These are phyloP conservation scores for Urechis unicinctus DNA, from an alignment of 2,888 invertebrate genomes.

Conservation along the genomic window DNA sequence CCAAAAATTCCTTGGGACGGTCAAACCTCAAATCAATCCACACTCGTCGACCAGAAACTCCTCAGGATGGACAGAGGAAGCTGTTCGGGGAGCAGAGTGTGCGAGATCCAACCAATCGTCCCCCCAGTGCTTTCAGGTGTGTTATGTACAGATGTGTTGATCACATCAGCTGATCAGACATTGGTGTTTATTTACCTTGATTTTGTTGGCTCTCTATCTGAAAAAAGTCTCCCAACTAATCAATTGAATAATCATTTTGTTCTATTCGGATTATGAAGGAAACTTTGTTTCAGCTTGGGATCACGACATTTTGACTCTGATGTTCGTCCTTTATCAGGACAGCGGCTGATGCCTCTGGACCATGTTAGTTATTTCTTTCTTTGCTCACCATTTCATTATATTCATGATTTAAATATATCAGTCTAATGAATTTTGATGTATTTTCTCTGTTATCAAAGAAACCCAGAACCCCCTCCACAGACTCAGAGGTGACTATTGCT, in stretches of 20 bases:
- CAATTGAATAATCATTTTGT: no score
- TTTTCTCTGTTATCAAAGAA: no score
- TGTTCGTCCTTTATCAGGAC: conserved; percentile 47
- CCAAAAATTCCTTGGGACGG: conserved; percentile 48
- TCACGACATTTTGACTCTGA: conserved; percentile 47
- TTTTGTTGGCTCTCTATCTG: background rate
- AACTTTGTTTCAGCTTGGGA: conserved; percentile 34
- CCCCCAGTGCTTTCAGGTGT: conserved; percentile 50
- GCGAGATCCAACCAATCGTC: conserved; percentile 39
- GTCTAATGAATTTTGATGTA: background rate
- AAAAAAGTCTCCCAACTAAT: no score
- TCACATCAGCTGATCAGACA: conserved; percentile 36
- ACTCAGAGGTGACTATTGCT: conserved; percentile 32
- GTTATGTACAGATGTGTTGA: background rate
- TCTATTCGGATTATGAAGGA: conserved; percentile 1
- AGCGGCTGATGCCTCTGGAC: conserved; percentile 40
- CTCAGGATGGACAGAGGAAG: conserved; percentile 70
- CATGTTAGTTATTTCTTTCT: conserved; percentile 30
- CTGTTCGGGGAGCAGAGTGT: conserved; percentile 60
- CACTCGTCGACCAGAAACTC: conserved; percentile 80
- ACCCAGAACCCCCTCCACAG: conserved; percentile 11
- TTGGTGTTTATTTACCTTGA: background rate
- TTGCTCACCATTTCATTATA: no score
- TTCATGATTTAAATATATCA: background rate
- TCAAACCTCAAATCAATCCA: conserved; percentile 56